Evolutionary conservation across 2,113 vertebrate species (phyloP), one percentile per base, ranked within the genome.

Genomic region (Pangasianodon hypophthalmus): DNA sequence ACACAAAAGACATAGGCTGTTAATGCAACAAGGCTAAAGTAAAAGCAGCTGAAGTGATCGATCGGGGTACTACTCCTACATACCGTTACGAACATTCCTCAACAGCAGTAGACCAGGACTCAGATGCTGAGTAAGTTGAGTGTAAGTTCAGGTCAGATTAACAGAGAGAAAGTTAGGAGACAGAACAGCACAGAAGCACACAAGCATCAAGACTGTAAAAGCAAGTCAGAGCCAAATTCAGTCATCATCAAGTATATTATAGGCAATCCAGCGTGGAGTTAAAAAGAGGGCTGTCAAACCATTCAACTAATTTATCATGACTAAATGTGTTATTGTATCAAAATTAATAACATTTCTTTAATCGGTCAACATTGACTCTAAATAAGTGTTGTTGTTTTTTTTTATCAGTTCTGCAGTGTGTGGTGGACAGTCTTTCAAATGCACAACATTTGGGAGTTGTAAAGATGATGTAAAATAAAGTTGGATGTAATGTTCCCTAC

Each of bases 81-180:
- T 96, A 96, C 96, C 96, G 87, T 94, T 89, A 90, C 97, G 93
- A 92, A 88, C 90, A 97, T 91, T 97, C 96, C 93, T 97, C 97
- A 95, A 96, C 95, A 94, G 96, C 96, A 93, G 96, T 92, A 93
- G 96, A 96, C 95, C 96, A 96, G 95, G 97, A 96, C 91, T 96
- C 96, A 0, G 96, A 96, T 91, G 96, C 96, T 94, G 95, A 94
- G 90, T 95, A 96, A 96, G 96, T 92, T 94, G 94, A 92, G 88
- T 84, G 85, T 50, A 91, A 89, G 75, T 73, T 54, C 64, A 89
- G 81, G 84, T 85, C 54, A 85, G 75, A 82, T 85, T 71, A 24
- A 88, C 50, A 92, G 87, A 86, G 86, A 88, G 83, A 88, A 64
- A 37, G 85, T 90, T 86, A 91, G 71, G 67, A 85, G 77, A 90